Percentiles rank a stretch among this genome's conserved stretches.
Conservation (phyloP, 1,140 invertebrate species). For the Micrasema minimum region DNA sequence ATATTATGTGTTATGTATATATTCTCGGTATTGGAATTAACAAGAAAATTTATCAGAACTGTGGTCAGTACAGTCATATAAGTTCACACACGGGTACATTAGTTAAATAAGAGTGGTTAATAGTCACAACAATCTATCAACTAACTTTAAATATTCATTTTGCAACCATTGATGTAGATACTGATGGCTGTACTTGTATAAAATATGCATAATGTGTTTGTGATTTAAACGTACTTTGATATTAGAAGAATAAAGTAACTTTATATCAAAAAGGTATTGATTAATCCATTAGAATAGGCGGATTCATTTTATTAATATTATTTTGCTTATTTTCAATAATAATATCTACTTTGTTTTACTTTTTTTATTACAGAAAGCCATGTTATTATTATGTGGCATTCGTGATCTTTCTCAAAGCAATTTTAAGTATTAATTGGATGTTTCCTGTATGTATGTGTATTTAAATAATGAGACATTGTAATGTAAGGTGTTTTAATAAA, state of each 20-base stretch:
- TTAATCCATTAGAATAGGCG: too few species aligned
- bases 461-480: background rate
- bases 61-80: constrained; percentile 27
- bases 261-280: too few species aligned
- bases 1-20: constrained; percentile 6
- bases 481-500: constrained; percentile 26
- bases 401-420: constrained; percentile 6
- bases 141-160: constrained; percentile 9
- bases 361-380: too few species aligned
- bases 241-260: too few species aligned
- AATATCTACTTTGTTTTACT: too few species aligned
- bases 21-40: constrained; percentile 14
- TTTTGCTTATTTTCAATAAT: too few species aligned
- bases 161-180: constrained; percentile 24
- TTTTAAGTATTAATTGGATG: constrained; percentile 26
- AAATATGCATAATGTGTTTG: constrained; percentile 21
- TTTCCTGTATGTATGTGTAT: constrained; percentile 1
- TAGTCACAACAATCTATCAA: background rate
- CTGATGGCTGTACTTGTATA: constrained; percentile 20
- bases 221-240: background rate
- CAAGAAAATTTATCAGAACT: constrained; percentile 31
- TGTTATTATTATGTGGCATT: background rate
- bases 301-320: too few species aligned
- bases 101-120: constrained; percentile 23
- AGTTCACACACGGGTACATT: constrained; percentile 31